These are phyloP conservation scores for Shargacucullia verbasci DNA, from an alignment of 2,888 invertebrate genomes.

Conservation along the genomic window DNA sequence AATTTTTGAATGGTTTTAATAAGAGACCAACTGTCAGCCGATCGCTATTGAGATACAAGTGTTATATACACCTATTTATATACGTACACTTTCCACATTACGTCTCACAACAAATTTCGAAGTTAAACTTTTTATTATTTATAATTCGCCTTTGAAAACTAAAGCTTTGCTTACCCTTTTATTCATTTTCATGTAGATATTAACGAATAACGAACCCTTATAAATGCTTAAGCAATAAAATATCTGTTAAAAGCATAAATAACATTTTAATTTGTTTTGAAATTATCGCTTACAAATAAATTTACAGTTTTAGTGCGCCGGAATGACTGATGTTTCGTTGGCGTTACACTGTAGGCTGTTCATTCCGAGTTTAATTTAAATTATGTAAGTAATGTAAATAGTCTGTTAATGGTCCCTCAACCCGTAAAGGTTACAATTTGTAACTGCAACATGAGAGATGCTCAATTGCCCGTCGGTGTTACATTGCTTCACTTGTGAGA, in stretches of 20 bases:
- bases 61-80: not conserved
- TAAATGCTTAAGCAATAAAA: constrained; percentile 15
- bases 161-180: constrained; percentile 34
- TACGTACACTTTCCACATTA: constrained; percentile 16
- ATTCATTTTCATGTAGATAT: constrained; percentile 11
- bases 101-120: constrained; percentile 48
- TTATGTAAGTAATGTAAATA: constrained; percentile 50
- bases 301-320: constrained; percentile 7
- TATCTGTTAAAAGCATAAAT: constrained; percentile 7
- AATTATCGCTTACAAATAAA: constrained; percentile 9
- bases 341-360: constrained; percentile 15
- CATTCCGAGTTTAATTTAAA: constrained; percentile 28
- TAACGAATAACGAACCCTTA: constrained; percentile 12
- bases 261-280: constrained; percentile 7
- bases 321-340: constrained; percentile 28
- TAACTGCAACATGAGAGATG: constrained; percentile 37
- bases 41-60: constrained; percentile 22
- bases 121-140: constrained; percentile 49
- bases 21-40: constrained; percentile 32
- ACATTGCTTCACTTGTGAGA: constrained; percentile 24
- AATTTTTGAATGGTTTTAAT: constrained; percentile 48
- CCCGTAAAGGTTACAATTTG: constrained; percentile 48
- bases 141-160: constrained; percentile 23
- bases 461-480: constrained; percentile 35
- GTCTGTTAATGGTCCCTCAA: constrained; percentile 33